Evolutionary conservation across 1,140 invertebrate species (phyloP).

Genomic region (Goniozus legneri): DNA sequence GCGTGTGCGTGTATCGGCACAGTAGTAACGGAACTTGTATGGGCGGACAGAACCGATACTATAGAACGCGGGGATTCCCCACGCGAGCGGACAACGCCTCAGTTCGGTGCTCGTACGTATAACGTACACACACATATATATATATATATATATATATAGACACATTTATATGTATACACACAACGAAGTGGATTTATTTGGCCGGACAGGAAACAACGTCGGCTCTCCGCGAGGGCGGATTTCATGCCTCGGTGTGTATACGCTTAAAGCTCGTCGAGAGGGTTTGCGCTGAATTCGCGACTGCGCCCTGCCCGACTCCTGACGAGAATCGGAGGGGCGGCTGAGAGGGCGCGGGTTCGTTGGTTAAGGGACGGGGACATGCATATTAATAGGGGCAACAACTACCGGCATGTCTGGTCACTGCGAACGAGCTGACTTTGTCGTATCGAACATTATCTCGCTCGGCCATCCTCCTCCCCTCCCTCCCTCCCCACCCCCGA

Average conservation of each 20-base stretch:
- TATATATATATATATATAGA: no score
- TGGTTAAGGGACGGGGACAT: slow-evolving; percentile 34
- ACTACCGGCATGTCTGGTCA: slow-evolving; percentile 32
- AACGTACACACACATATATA: no score
- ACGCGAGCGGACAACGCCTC: no score
- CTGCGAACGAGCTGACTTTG: slow-evolving; percentile 27
- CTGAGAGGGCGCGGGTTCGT: slow-evolving; percentile 16
- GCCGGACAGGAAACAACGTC: slow-evolving; percentile 44
- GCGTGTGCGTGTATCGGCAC: slow-evolving; percentile 12
- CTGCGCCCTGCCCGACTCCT: slow-evolving; percentile 21
- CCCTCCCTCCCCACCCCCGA: background rate
- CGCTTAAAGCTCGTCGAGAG: background rate
- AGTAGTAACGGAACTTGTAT: slow-evolving; percentile 44
- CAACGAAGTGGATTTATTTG: slow-evolving; percentile 48
- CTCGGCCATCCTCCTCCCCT: background rate
- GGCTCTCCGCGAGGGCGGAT: slow-evolving; percentile 26
- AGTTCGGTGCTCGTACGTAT: no score
- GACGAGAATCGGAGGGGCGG: slow-evolving; percentile 17
- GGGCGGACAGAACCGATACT: slow-evolving; percentile 31
- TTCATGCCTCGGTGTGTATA: slow-evolving; percentile 22
- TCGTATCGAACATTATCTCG: slow-evolving; percentile 26
- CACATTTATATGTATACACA: slow-evolving; percentile 11
- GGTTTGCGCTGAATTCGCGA: slow-evolving; percentile 24
- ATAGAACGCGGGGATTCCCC: background rate
- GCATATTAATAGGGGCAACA: slow-evolving; percentile 43